phyloP scores from a whole-genome alignment of 2,797 vertebrate genomes.

The Remorina albescens region DNA sequence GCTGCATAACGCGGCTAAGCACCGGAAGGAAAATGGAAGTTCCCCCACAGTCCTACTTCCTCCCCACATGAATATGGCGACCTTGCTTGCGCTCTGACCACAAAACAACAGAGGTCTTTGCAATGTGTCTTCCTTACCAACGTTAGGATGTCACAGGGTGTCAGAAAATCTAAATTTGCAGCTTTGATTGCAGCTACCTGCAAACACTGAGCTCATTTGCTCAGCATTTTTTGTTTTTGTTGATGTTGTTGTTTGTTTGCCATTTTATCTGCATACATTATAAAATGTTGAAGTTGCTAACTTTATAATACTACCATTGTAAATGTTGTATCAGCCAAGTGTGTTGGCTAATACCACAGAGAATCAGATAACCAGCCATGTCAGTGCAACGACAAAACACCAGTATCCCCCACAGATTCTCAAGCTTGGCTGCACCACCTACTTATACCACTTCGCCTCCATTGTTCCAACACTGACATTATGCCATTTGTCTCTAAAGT shows the following conservation, averaged over 20 bases:
- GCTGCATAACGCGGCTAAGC: conserved; percentile 71
- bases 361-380: background rate
- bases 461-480: conserved; percentile 36
- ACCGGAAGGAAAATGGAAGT: conserved; percentile 85
- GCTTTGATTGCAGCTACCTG: conserved; percentile 19
- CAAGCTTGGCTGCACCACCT: conserved; percentile 1
- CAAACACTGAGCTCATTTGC: background rate
- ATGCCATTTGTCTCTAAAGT: conserved; percentile 19
- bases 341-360: background rate
- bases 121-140: conserved; percentile 65
- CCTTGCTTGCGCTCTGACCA: conserved; percentile 77
- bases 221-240: background rate
- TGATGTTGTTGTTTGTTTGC: too few species aligned
- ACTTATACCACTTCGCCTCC: conserved; percentile 9
- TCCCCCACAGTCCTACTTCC: conserved; percentile 84
- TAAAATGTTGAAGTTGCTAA: conserved; percentile 10
- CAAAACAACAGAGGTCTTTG: conserved; percentile 84
- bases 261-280: background rate
- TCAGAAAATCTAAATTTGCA: conserved; percentile 27
- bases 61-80: conserved; percentile 80
- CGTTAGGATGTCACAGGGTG: conserved; percentile 42
- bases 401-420: conserved; percentile 14
- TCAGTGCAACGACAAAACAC: background rate
- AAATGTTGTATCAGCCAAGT: conserved; percentile 8
- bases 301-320: background rate